Base-by-base conservation (phyloP, 2,113 vertebrate genomes). In the Pampusana beccarii region DNA sequence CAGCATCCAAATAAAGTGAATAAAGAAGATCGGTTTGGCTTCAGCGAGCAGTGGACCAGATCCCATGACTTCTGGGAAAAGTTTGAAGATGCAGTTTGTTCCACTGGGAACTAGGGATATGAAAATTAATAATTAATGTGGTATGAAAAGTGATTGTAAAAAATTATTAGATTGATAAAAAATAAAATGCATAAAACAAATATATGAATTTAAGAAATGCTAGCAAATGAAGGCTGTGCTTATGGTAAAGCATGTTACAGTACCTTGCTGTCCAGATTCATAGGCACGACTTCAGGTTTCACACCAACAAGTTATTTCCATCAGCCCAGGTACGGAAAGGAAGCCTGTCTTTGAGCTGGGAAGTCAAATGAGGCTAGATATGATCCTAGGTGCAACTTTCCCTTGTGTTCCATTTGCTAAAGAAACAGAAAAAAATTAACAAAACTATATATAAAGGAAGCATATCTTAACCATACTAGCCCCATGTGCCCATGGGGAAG, bases 41-140 rank as follows among this genome's bases (percentile, higher is more conserved):
- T 77, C 67, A 70, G 48, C 33, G 64, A 54, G 60, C 80, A 38
- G 38, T 84, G 87, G 58, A 86, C 28, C 0, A 1, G 20, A 54
- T 83, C 64, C 72, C 46, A 38, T 9, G 16, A 62, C 46, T 92
- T 92, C 64, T 86, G 56, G 46, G 72, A 78, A 95, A 78, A 73
- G 40, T 53, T 92, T 65, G 58, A 90, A 88, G 85, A 77, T 66
- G 31, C 6, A 58, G 4, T 54, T 86, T 46, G 15, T 56, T 93
- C 46, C 36, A 21, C 24, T 42, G 38, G 54, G 34, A 91, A 73
- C 67, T 69, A 26, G 34, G 50, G 28, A 62, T 57, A 62, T 53
- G 54, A 70, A 83, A 86, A 62, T 13, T 16, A 40, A 25, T 80
- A 75, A 66, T n/a, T 34, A 36, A 73, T 54, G 46, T 38, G 11